Conservation (phyloP, 1,140 invertebrate species). For the Ceratitis capitata region DNA sequence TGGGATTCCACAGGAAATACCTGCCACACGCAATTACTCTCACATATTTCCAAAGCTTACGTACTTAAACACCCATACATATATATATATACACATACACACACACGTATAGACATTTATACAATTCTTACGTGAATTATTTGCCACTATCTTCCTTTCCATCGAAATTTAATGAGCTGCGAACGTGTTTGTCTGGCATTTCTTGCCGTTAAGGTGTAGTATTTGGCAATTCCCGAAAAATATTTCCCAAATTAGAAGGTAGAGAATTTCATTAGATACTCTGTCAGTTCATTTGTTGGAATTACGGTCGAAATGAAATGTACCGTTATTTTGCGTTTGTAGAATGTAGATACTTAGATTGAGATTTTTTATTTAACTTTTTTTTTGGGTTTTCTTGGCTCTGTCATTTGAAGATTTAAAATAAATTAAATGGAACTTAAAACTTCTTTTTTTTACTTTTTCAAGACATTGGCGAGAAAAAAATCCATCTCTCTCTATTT, state of each 20-base stretch:
- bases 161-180: constrained; percentile 15
- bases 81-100: not conserved
- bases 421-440: too few relatives aligned
- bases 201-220: not conserved
- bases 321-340: not conserved
- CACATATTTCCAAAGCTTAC: too few relatives aligned
- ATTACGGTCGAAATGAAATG: not conserved
- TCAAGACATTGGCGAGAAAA: too few relatives aligned
- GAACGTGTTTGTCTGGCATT: constrained; percentile 3
- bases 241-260: not conserved
- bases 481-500: too few relatives aligned
- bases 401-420: too few relatives aligned
- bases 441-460: too few relatives aligned
- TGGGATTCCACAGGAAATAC: not conserved
- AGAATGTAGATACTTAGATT: not conserved
- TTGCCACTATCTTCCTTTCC: not conserved
- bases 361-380: not conserved
- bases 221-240: not conserved
- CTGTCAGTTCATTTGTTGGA: not conserved
- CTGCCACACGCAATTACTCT: not conserved
- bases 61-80: not conserved
- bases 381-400: too few relatives aligned
- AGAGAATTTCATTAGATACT: constrained; percentile 12
- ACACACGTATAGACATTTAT: not conserved
- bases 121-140: constrained; percentile 1